Conservation (phyloP, 2,888 invertebrate genomes). For the Apamea anceps region DNA sequence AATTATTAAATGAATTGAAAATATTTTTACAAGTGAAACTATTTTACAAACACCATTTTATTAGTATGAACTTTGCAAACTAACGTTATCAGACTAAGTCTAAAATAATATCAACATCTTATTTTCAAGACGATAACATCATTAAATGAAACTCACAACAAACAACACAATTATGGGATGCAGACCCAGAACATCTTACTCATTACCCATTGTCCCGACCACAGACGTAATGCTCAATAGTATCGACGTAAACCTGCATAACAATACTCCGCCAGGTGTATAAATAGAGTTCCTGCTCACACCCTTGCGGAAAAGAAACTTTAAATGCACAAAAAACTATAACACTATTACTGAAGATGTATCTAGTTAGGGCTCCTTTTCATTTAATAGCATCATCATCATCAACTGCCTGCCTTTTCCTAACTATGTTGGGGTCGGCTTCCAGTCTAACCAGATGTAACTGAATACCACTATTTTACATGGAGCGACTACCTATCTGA, state of each 20-base stretch:
- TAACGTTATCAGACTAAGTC: not conserved
- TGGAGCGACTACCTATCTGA: too few relatives aligned
- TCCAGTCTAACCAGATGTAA: too few relatives aligned
- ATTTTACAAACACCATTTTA: not conserved
- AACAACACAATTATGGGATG: not conserved
- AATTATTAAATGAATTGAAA: not conserved
- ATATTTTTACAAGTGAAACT: not conserved
- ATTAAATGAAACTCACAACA: not conserved
- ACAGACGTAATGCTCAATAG: too few relatives aligned
- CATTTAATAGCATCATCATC: not conserved
- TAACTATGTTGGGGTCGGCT: too few relatives aligned
- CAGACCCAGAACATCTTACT: not conserved
- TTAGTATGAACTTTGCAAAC: not conserved
- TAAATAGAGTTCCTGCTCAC: too few relatives aligned
- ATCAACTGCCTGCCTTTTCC: too few relatives aligned
- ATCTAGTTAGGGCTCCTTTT: not conserved
- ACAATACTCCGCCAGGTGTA: too few relatives aligned
- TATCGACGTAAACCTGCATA: too few relatives aligned
- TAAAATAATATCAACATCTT: not conserved
- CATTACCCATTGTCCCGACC: too few relatives aligned
- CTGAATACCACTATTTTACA: too few relatives aligned
- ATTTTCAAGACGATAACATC: not conserved
- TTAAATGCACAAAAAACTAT: not conserved
- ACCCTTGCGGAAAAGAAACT: too few relatives aligned
- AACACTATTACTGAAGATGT: not conserved